phyloP scores from a whole-genome alignment of 2,113 vertebrate genomes.

The Gnathonemus longibarbis region DNA sequence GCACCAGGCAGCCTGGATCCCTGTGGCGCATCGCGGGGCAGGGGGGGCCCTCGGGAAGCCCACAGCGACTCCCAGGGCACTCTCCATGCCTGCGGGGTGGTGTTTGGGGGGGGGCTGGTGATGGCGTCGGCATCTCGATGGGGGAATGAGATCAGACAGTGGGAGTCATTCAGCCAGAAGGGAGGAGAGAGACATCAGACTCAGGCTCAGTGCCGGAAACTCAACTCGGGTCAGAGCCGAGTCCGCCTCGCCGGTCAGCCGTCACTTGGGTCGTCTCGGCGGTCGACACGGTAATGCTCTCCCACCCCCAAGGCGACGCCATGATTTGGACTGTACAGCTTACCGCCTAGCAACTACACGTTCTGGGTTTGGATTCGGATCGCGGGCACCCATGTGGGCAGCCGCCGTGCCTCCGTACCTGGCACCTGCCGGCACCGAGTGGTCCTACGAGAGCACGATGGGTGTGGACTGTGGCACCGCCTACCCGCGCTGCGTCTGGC shows the following conservation, averaged over 20 bases:
- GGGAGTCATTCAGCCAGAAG: neutral
- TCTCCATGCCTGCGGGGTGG: neutral
- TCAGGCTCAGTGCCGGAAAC: no score
- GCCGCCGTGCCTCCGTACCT: constrained; percentile 44
- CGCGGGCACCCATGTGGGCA: constrained; percentile 44
- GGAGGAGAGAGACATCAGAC: neutral
- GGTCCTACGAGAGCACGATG: constrained; percentile 74
- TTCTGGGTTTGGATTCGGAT: neutral
- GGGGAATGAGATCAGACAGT: constrained; percentile 5
- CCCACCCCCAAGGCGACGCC: no score
- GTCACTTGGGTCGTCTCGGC: neutral
- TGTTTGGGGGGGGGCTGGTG: neutral
- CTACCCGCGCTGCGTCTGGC: constrained; percentile 86
- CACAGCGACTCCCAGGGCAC: neutral
- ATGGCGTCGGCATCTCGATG: neutral
- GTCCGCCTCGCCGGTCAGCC: neutral
- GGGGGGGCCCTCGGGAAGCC: neutral
- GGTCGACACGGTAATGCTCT: neutral
- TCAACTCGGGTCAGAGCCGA: neutral
- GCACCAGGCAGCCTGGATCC: neutral
- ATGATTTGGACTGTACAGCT: neutral
- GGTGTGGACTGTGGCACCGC: constrained; percentile 86
- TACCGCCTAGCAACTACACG: neutral
- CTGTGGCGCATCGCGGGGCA: neutral
- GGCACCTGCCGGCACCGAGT: constrained; percentile 51